These are phyloP conservation scores for Lophius americanus DNA, from an alignment of 2,797 vertebrate species.

Conservation along the genomic window DNA sequence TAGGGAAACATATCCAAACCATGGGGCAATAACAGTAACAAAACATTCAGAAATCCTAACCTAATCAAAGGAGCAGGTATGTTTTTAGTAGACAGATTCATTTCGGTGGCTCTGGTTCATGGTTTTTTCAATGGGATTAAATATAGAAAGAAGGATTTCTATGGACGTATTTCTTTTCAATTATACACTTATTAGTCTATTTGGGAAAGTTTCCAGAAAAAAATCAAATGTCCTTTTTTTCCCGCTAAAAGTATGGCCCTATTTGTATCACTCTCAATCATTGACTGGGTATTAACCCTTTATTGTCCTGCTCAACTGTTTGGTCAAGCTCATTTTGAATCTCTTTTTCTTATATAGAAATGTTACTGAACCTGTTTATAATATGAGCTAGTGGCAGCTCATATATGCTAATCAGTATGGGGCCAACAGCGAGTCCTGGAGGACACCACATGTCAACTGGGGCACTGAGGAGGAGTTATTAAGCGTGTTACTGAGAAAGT, in stretches of 20 bases:
- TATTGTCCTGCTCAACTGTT: too few relatives aligned
- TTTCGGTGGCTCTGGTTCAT: background rate
- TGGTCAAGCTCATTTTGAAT: too few relatives aligned
- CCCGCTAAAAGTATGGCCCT: background rate
- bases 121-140: background rate
- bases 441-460: too few relatives aligned
- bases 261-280: conserved; percentile 4
- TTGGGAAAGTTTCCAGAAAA: background rate
- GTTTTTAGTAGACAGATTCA: conserved; percentile 1
- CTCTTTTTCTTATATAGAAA: too few relatives aligned
- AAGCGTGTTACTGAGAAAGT: too few relatives aligned
- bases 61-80: background rate
- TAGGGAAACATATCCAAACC: conserved; percentile 14
- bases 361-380: too few relatives aligned
- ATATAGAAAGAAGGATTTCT: background rate
- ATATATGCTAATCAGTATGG: too few relatives aligned
- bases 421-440: too few relatives aligned
- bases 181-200: background rate
- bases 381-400: too few relatives aligned
- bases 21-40: background rate
- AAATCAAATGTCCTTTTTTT: background rate
- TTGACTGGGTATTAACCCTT: background rate
- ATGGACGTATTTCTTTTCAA: background rate
- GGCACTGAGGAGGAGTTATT: too few relatives aligned
- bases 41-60: conserved; percentile 5